Evolutionary conservation across 1,140 invertebrate species (phyloP).

Genomic region (Kradibia gibbosae): DNA sequence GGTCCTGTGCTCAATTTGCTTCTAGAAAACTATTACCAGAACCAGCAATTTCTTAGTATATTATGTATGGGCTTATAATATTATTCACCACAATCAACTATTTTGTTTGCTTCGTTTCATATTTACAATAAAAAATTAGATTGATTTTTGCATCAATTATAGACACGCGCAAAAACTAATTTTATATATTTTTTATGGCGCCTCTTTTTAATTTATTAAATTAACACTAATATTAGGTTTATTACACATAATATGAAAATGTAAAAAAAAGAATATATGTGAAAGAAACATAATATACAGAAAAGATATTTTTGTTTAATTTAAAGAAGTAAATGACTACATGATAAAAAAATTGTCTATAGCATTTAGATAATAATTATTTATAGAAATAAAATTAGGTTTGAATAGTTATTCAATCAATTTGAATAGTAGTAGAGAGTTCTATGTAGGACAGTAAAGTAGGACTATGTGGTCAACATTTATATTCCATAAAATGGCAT

Average conservation of each 20-base stretch:
- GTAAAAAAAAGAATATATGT: too few relatives aligned
- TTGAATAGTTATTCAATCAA: neutral
- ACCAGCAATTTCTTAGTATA: slow-evolving; percentile 22
- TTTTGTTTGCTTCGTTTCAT: neutral
- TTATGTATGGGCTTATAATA: slow-evolving; percentile 27
- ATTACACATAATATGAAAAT: too few relatives aligned
- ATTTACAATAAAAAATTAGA: neutral
- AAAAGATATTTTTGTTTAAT: too few relatives aligned
- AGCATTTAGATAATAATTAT: neutral
- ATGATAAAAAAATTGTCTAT: too few relatives aligned
- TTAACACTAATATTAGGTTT: neutral
- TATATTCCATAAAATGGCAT: neutral
- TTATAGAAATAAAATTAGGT: neutral
- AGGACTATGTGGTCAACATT: neutral
- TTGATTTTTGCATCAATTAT: slow-evolving; percentile 5
- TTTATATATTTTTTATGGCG: neutral
- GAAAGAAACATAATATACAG: too few relatives aligned
- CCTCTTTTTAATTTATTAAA: neutral
- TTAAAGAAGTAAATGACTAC: too few relatives aligned
- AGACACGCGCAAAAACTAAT: slow-evolving; percentile 1
- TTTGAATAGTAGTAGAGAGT: too few relatives aligned
- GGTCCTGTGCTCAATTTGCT: slow-evolving; percentile 11
- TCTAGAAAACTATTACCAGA: slow-evolving; percentile 22
- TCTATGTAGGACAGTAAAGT: neutral
- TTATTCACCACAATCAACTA: slow-evolving; percentile 20